Evolutionary conservation across 2,797 vertebrate genomes (phyloP).

Genomic region (Uromys caudimaculatus): DNA sequence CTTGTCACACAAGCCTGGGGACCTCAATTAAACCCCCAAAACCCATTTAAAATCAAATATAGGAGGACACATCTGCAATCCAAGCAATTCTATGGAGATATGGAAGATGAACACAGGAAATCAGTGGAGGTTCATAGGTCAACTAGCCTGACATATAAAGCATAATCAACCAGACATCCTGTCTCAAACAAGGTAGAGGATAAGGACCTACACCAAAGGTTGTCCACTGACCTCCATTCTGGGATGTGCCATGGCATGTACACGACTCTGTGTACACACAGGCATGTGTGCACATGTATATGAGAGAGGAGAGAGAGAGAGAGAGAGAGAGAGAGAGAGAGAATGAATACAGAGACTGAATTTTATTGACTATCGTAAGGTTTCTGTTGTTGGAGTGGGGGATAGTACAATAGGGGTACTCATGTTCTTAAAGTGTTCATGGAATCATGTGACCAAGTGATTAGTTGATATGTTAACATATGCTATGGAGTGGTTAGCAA

Average conservation of each 20-base stretch:
- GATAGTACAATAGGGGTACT: not conserved
- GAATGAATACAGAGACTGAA: not conserved
- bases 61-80: not conserved
- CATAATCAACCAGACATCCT: not conserved
- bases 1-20: too few species aligned
- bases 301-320: not conserved
- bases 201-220: accelerated
- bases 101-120: not conserved
- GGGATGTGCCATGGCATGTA: too few species aligned
- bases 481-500: not conserved
- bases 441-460: not conserved
- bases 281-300: not conserved
- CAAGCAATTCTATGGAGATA: too few species aligned
- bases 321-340: not conserved
- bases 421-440: not conserved
- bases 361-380: not conserved
- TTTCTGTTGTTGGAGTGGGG: not conserved
- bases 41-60: not conserved
- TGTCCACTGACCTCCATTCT: too few species aligned
- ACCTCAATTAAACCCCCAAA: too few species aligned
- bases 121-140: not conserved
- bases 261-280: not conserved
- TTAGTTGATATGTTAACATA: not conserved
- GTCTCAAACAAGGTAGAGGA: not conserved
- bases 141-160: not conserved